Conservation (phyloP, 2,888 invertebrate genomes). For the Sarcophaga rosellei region DNA sequence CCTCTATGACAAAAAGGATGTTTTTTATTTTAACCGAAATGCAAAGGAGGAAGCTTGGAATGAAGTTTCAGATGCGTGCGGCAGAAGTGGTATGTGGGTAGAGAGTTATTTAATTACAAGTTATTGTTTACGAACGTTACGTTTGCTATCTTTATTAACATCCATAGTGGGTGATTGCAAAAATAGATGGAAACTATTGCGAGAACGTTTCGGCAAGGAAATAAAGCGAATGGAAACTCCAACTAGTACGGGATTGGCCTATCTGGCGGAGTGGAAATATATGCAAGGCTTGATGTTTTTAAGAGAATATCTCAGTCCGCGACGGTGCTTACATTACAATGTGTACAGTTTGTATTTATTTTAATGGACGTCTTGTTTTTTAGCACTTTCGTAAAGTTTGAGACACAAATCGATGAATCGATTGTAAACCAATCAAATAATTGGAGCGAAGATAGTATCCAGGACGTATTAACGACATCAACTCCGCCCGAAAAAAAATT, state of each 20-base stretch:
- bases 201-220: neutral
- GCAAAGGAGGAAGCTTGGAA: neutral
- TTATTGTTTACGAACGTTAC: neutral
- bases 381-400: neutral
- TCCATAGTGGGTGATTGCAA: neutral
- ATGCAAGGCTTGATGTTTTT: neutral
- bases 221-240: neutral
- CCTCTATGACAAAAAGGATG: constrained; percentile 24
- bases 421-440: neutral
- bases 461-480: neutral
- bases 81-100: constrained; percentile 9
- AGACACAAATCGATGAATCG: neutral
- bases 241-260: neutral
- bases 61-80: neutral
- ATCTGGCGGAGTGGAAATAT: neutral
- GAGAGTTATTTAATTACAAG: neutral
- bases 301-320: neutral
- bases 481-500: neutral
- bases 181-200: neutral
- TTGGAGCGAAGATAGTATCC: neutral
- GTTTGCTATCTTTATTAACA: too few relatives aligned
- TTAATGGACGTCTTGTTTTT: neutral
- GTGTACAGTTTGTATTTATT: neutral
- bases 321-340: neutral
- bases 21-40: constrained; percentile 26